phyloP scores from a whole-genome alignment of 2,113 vertebrate species.

The Leptosomus discolor region DNA sequence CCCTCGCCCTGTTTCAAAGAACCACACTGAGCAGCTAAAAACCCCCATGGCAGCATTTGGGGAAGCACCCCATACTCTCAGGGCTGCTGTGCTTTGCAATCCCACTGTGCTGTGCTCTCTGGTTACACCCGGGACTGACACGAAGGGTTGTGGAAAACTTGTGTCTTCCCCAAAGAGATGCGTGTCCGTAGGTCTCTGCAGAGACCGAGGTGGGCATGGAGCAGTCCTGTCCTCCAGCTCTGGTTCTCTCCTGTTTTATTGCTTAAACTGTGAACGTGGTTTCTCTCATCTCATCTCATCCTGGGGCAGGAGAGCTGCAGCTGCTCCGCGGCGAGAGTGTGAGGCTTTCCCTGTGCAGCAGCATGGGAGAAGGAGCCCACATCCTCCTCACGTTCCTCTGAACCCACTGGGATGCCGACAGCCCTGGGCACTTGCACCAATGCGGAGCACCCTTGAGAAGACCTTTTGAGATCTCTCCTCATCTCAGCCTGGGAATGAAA shows the following conservation, averaged over 20 bases:
- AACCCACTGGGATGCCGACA: background rate
- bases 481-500: background rate
- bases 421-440: fast-evolving
- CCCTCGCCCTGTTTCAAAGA: background rate
- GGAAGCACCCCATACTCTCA: fast-evolving
- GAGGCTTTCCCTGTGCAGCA: background rate
- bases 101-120: background rate
- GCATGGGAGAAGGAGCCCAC: fast-evolving
- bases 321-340: background rate
- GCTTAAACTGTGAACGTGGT: background rate
- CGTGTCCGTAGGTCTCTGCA: background rate
- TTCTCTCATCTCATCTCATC: background rate
- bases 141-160: background rate
- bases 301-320: background rate
- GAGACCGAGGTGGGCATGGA: background rate
- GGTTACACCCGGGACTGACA: background rate
- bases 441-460: background rate
- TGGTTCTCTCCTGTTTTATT: background rate
- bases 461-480: background rate
- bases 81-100: background rate
- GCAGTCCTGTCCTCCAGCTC: background rate
- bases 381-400: fast-evolving
- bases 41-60: background rate
- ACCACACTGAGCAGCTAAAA: background rate
- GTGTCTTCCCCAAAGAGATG: fast-evolving